Evolutionary conservation across 2,797 vertebrate genomes (phyloP).

Genomic region (Melanotaenia nigrans): DNA sequence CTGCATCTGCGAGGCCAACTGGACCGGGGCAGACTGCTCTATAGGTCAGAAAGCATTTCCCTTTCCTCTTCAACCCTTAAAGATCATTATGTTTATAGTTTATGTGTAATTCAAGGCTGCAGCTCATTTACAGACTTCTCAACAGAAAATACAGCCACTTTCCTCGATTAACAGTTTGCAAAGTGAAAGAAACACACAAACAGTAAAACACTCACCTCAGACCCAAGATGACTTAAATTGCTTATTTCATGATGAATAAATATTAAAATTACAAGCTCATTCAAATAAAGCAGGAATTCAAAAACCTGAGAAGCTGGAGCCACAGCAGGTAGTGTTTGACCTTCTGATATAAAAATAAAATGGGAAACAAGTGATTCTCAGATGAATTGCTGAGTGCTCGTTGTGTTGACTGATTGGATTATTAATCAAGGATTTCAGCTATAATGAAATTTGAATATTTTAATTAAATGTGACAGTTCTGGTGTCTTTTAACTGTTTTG

Average conservation of each 20-base stretch:
- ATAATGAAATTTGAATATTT: slow-evolving; percentile 10
- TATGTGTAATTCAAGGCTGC: background rate
- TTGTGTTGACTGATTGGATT: slow-evolving; percentile 18
- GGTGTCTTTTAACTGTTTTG: slow-evolving; percentile 9
- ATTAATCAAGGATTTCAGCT: slow-evolving; percentile 18
- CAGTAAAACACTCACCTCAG: background rate
- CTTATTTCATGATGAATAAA: slow-evolving; percentile 6
- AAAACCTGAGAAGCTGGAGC: background rate
- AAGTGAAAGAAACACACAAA: slow-evolving; percentile 1
- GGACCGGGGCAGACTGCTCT: slow-evolving; percentile 96
- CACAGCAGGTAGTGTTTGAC: slow-evolving; percentile 27
- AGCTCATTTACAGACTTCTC: background rate
- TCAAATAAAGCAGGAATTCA: background rate
- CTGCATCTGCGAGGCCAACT: slow-evolving; percentile 92
- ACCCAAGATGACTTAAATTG: background rate
- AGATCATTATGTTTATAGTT: background rate
- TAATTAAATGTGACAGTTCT: slow-evolving; percentile 14
- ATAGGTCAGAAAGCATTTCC: slow-evolving; percentile 81
- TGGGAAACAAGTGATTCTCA: slow-evolving; percentile 4
- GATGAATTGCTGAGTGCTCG: slow-evolving; percentile 5
- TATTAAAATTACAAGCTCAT: background rate
- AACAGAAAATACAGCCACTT: background rate
- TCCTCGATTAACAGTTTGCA: background rate
- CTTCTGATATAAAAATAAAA: slow-evolving; percentile 17
- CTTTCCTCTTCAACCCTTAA: slow-evolving; percentile 5